Evolutionary conservation across 1,140 invertebrate genomes (phyloP).

Genomic region (Ceratina calcarata): DNA sequence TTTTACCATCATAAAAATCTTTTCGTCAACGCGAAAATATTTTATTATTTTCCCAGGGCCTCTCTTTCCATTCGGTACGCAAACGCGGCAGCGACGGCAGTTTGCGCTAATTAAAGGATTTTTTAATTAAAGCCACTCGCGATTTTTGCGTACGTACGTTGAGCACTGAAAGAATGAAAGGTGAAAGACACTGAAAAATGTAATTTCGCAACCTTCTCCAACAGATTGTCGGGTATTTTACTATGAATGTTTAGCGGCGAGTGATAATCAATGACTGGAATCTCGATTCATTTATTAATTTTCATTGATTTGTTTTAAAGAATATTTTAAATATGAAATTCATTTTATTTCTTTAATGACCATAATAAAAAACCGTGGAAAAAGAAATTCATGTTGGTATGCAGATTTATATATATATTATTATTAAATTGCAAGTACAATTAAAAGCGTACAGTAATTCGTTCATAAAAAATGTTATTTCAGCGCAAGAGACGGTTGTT

Average conservation of each 20-base stretch:
- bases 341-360: too few species aligned
- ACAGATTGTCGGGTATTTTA: background rate
- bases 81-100: background rate
- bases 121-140: conserved; percentile 26
- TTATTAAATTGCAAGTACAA: too few species aligned
- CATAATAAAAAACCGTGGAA: too few species aligned
- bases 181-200: background rate
- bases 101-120: conserved; percentile 28
- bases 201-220: background rate
- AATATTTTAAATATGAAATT: too few species aligned
- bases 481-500: too few species aligned
- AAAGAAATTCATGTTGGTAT: too few species aligned
- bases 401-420: too few species aligned
- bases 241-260: background rate
- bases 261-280: background rate
- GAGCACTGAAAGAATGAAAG: too few species aligned
- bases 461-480: too few species aligned
- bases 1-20: too few species aligned
- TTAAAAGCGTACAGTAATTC: too few species aligned
- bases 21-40: background rate
- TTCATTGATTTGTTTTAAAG: too few species aligned
- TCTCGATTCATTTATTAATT: background rate
- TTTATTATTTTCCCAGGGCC: background rate
- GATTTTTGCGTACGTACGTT: background rate
- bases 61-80: background rate